Percentiles rank a stretch among this genome's conserved stretches.
phyloP scores from a whole-genome alignment of 2,888 invertebrate genomes.

The Cosmia trapezina region DNA sequence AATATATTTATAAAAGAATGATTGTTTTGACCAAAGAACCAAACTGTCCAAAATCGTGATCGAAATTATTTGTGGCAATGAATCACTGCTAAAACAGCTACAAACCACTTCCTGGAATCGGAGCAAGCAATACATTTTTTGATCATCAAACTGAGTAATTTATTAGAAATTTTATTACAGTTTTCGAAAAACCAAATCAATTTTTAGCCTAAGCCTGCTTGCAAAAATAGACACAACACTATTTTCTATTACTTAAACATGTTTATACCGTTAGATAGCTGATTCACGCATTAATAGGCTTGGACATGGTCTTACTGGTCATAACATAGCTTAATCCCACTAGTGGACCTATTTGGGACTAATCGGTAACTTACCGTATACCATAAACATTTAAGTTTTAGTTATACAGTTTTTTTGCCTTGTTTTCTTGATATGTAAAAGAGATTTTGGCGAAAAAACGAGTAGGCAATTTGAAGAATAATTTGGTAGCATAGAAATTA shows the following conservation, averaged over 20 bases:
- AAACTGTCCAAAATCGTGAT: neutral
- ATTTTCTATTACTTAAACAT: constrained; percentile 39
- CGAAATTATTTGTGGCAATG: neutral
- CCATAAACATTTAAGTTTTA: constrained; percentile 7
- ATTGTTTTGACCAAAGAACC: neutral
- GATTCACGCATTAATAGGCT: constrained; percentile 43
- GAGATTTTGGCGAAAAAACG: neutral
- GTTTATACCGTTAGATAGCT: constrained; percentile 56
- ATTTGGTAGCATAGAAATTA: constrained; percentile 1
- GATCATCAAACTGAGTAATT: neutral
- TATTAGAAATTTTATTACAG: neutral
- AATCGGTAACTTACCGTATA: constrained; percentile 12
- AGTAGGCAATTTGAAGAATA: constrained; percentile 1
- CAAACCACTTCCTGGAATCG: neutral
- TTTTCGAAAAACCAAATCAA: neutral
- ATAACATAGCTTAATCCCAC: constrained; percentile 33
- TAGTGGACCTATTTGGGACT: constrained; percentile 8
- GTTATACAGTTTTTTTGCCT: neutral
- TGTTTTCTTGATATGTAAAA: constrained; percentile 13
- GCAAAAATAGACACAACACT: constrained; percentile 1
- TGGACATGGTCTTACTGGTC: constrained; percentile 9
- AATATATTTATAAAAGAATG: neutral
- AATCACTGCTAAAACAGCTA: neutral
- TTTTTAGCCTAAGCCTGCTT: neutral
- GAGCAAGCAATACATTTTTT: neutral